Base-by-base conservation (phyloP, 2,113 vertebrate genomes). In the Andinoacara biseriatus region DNA sequence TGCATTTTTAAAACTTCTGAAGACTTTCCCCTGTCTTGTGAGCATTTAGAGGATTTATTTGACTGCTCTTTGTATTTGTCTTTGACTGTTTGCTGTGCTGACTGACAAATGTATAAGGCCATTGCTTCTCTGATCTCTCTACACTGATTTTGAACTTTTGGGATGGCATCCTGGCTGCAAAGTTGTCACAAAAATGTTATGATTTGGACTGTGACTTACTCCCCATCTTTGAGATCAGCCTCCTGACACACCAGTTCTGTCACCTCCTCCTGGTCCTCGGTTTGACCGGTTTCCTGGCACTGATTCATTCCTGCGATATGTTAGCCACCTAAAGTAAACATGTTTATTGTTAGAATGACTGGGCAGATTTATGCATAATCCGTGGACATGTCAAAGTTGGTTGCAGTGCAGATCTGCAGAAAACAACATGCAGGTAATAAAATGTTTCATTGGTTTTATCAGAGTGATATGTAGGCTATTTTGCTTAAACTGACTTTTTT, bases 181-280 rank as follows among this genome's bases (percentile, higher is more conserved):
- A 33, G 46, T 11, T 54, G 13, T 7, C 10, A n/a, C 46, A 54
- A 49, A 54, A 49, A 72, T 33, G 46, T 31, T 11, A 10, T 31
- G 26, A n/a, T 20, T 0, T 72, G 46, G 46, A 72, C 38, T 78
- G 58, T 18, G 6, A 95, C 96, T 95, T 94, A 98, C 97, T 97
- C 88, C 94, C 96, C 97, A 56, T 98, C 96, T n/a, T 94, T 82
- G 2, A 98, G 63, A 0, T 97, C 97, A 0, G 82, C 87, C 79
- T 96, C 96, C 62, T 88, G 89, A 94, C 97, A 97, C 15, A 97
- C 95, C 87, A 96, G 88, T 0, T 65, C 89, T 0, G 93, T 97
- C 77, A 97, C 0, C 15, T 62, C 90, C 67, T 94, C 89, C 0
- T 72, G 67, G 24, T 82, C 63, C n/a, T 67, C 58, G 15, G 17